phyloP scores from a whole-genome alignment of 2,113 vertebrate species.

The Megalops atlanticus region DNA sequence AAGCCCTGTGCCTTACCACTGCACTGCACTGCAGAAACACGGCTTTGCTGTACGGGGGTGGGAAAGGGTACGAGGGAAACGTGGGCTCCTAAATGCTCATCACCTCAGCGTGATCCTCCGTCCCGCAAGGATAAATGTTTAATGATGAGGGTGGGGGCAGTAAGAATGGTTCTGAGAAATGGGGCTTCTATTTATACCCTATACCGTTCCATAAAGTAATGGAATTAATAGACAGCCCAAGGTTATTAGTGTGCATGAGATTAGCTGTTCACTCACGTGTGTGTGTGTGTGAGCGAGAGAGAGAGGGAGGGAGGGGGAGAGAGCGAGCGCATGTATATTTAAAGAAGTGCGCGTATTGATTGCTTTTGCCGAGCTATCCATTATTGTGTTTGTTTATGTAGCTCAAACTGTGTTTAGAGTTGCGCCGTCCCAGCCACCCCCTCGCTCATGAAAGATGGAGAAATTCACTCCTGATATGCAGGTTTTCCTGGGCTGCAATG shows the following conservation, averaged over 20 bases:
- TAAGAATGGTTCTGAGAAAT: constrained; percentile 66
- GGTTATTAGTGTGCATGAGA: constrained; percentile 73
- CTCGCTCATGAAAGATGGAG: no score
- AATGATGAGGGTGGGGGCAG: constrained; percentile 53
- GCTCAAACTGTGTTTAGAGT: background rate
- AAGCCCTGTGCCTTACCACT: no score
- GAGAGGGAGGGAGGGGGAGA: background rate
- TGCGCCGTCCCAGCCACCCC: no score
- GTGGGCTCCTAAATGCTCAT: constrained; percentile 66
- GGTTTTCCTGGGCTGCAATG: no score
- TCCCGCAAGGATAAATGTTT: constrained; percentile 75
- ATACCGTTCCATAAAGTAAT: constrained; percentile 60
- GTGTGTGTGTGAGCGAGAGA: constrained; percentile 42
- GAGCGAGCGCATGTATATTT: background rate
- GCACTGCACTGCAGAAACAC: constrained; percentile 52
- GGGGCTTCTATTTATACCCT: constrained; percentile 64
- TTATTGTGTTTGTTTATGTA: background rate
- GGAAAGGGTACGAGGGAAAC: constrained; percentile 39
- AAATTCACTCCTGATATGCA: no score
- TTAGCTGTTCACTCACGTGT: constrained; percentile 49
- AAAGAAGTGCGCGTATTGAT: background rate
- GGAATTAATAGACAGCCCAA: constrained; percentile 70
- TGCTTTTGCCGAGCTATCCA: background rate
- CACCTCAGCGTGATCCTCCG: constrained; percentile 61
- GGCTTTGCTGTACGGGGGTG: constrained; percentile 54